phyloP scores from a whole-genome alignment of 2,888 invertebrate species.

The Craniophora ligustri region DNA sequence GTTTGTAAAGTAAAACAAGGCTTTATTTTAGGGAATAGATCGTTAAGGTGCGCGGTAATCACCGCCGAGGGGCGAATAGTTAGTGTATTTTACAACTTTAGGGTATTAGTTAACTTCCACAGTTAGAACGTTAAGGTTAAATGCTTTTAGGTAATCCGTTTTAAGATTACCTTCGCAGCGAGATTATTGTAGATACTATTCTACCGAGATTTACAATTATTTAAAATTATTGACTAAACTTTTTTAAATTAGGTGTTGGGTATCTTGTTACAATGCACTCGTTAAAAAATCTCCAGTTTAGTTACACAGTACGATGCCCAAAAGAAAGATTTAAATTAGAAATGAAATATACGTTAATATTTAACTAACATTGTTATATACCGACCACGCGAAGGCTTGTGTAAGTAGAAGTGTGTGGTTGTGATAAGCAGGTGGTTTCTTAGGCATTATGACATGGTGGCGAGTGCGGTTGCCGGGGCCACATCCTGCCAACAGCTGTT shows the following conservation, averaged over 20 bases:
- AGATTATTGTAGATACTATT: background rate
- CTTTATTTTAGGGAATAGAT: slow-evolving; percentile 39
- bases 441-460: slow-evolving; percentile 21
- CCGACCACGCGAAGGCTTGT: slow-evolving; percentile 6
- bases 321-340: slow-evolving; percentile 9
- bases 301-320: slow-evolving; percentile 5
- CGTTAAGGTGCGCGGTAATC: slow-evolving; percentile 36
- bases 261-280: no score
- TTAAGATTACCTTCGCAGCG: background rate
- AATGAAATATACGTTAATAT: slow-evolving; percentile 1
- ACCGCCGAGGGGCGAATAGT: slow-evolving; percentile 33
- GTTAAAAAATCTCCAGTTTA: slow-evolving; percentile 11
- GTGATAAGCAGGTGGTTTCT: slow-evolving; percentile 33
- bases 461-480: slow-evolving; percentile 27
- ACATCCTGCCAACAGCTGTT: slow-evolving; percentile 45
- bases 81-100: slow-evolving; percentile 35
- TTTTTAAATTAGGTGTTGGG: no score
- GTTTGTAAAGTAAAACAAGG: slow-evolving; percentile 17
- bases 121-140: slow-evolving; percentile 21
- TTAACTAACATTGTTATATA: slow-evolving; percentile 10
- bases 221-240: no score
- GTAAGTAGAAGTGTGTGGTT: slow-evolving; percentile 11
- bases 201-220: no score
- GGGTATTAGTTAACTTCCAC: slow-evolving; percentile 35
- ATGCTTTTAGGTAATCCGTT: slow-evolving; percentile 28